A percentile compares a stretch with the other conserved stretches of the same genome.
Conservation (phyloP, 2,797 vertebrate species). For the Micromesistius poutassou region DNA sequence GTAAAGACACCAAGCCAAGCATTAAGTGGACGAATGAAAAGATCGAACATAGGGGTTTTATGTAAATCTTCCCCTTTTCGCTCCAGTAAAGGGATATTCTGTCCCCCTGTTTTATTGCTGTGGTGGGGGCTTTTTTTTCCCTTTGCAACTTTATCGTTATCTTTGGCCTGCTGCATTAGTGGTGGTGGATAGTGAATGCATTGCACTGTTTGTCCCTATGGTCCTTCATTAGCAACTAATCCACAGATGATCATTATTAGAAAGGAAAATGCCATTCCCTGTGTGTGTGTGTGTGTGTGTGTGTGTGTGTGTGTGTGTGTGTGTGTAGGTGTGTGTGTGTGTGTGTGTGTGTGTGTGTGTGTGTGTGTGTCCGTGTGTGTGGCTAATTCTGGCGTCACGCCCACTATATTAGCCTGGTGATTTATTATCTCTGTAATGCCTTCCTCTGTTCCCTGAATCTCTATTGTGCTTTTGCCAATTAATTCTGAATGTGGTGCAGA, state of each 20-base stretch:
- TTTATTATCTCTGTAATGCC: constrained; percentile 64
- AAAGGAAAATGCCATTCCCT: constrained; percentile 25
- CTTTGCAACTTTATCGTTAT: background rate
- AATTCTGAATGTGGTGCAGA: constrained; percentile 59
- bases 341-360: constrained; percentile 18
- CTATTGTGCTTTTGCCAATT: constrained; percentile 69
- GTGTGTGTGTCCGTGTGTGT: constrained; percentile 7
- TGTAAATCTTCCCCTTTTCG: background rate
- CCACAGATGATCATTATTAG: constrained; percentile 66
- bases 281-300: constrained; percentile 15
- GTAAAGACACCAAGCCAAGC: background rate
- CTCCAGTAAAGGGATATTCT: background rate
- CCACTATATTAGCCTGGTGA: constrained; percentile 60
- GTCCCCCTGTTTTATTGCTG: background rate
- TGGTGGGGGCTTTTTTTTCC: background rate
- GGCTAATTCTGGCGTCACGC: constrained; percentile 49
- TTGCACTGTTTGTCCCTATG: constrained; percentile 36
- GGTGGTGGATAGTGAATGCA: background rate
- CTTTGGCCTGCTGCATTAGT: background rate
- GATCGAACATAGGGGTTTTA: background rate
- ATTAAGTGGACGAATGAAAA: background rate
- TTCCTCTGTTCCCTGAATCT: constrained; percentile 58
- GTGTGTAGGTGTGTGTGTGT: constrained; percentile 11
- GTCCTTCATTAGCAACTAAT: constrained; percentile 67
- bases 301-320: constrained; percentile 8